These are phyloP conservation scores for Stratiomys singularior DNA, from an alignment of 2,888 invertebrate genomes.

Conservation along the genomic window DNA sequence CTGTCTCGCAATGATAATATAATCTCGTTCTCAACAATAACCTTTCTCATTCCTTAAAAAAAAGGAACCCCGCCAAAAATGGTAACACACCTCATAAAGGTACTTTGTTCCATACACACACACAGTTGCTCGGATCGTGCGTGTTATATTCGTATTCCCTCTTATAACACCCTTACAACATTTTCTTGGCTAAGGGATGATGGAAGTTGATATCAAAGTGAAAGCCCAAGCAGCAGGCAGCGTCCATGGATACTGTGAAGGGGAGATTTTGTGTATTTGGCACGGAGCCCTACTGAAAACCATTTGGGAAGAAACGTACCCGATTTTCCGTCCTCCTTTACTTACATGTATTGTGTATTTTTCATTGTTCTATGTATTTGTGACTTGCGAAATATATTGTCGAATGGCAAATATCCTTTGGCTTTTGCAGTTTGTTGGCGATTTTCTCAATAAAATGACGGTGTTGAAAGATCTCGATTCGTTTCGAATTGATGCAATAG, in stretches of 20 bases:
- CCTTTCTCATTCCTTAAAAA: too few relatives aligned
- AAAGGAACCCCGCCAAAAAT: too few relatives aligned
- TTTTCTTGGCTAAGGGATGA: constrained; percentile 13
- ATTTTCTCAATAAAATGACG: constrained; percentile 34
- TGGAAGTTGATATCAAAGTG: constrained; percentile 29
- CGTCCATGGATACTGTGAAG: constrained; percentile 41
- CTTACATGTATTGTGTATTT: constrained; percentile 19
- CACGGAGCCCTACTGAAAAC: constrained; percentile 39
- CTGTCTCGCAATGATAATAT: too few relatives aligned
- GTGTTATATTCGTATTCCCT: not conserved
- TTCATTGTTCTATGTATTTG: not conserved
- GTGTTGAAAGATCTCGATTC: not conserved
- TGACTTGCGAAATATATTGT: constrained; percentile 2
- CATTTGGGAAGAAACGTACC: constrained; percentile 4
- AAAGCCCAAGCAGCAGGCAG: constrained; percentile 18
- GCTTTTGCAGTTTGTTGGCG: constrained; percentile 21
- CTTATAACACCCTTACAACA: constrained; percentile 1
- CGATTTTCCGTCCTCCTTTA: not conserved
- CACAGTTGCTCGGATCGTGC: not conserved
- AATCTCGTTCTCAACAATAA: too few relatives aligned
- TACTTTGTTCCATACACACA: not conserved
- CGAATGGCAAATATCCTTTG: constrained; percentile 37
- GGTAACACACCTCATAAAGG: too few relatives aligned
- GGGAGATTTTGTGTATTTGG: constrained; percentile 18
- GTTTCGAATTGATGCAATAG: constrained; percentile 15